A percentile compares a stretch with the other conserved stretches of the same genome.
Evolutionary conservation across 2,888 invertebrate genomes (phyloP).

Genomic region (Epinotia bilunana): DNA sequence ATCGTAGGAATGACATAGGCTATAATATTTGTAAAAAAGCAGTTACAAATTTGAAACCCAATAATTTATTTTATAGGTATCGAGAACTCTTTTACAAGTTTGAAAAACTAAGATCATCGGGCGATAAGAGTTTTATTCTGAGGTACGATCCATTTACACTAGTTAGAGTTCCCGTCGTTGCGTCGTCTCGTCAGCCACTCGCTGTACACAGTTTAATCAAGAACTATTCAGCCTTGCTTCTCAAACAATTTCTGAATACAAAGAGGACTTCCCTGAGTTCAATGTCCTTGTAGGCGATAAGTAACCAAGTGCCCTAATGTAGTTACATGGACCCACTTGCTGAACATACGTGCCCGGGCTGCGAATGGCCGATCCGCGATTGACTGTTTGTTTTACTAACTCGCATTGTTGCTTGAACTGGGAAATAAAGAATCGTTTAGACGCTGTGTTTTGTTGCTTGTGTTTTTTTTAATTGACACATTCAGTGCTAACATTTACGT

Average conservation of each 20-base stretch:
- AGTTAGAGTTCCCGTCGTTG: too few species aligned
- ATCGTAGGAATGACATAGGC: too few species aligned
- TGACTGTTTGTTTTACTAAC: constrained; percentile 53
- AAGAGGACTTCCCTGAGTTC: constrained; percentile 1
- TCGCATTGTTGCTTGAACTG: constrained; percentile 48
- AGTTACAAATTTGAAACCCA: too few species aligned
- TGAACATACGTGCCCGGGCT: constrained; percentile 30
- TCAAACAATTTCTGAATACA: not conserved
- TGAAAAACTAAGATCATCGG: too few species aligned
- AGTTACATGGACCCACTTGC: constrained; percentile 38
- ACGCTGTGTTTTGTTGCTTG: not conserved
- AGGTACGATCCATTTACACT: too few species aligned
- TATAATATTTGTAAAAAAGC: too few species aligned
- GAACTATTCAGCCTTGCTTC: not conserved
- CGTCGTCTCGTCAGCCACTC: too few species aligned
- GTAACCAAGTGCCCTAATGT: constrained; percentile 48
- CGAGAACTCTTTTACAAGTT: too few species aligned
- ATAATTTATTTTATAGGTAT: too few species aligned
- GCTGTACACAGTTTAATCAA: too few species aligned
- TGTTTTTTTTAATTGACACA: not conserved
- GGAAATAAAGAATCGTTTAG: not conserved
- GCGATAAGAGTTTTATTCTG: too few species aligned
- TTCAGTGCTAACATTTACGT: not conserved
- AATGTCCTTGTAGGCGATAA: not conserved
- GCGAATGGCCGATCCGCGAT: constrained; percentile 47